phyloP scores from a whole-genome alignment of 2,888 invertebrate genomes.

The Microplitis deprimator region DNA sequence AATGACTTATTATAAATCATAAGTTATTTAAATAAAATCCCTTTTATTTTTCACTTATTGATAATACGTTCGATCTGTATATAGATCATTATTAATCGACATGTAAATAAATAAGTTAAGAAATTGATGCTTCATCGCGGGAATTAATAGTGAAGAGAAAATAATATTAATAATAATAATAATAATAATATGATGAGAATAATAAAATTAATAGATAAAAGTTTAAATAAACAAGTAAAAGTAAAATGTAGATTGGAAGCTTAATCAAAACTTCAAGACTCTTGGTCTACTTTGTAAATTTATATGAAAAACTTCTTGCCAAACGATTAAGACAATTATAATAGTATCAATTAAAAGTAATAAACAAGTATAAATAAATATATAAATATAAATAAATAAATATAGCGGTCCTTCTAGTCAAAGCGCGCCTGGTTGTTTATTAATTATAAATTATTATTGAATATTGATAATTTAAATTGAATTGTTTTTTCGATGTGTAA shows the following conservation, averaged over 20 bases:
- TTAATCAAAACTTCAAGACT: constrained; percentile 43
- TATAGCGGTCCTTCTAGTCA: constrained; percentile 28
- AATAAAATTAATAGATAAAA: constrained; percentile 2
- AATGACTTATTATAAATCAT: neutral
- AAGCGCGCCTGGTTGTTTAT: constrained; percentile 21
- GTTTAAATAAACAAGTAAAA: constrained; percentile 3
- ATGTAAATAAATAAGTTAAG: neutral
- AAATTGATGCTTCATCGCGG: neutral
- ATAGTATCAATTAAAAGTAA: constrained; percentile 31
- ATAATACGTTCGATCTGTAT: neutral
- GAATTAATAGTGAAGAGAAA: neutral
- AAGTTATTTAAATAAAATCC: neutral
- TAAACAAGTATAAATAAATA: neutral
- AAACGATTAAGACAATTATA: constrained; percentile 53
- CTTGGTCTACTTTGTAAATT: constrained; percentile 64
- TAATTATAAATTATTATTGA: constrained; percentile 18
- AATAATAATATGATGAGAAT: neutral
- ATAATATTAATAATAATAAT: neutral
- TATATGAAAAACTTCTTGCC: constrained; percentile 64
- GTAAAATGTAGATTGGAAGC: constrained; percentile 28
- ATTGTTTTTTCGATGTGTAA: neutral
- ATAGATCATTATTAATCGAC: neutral
- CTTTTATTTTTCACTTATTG: neutral
- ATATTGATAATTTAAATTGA: neutral
- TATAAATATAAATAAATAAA: neutral